Percentiles rank a stretch among this genome's conserved stretches.
phyloP scores from a whole-genome alignment of 1,140 invertebrate genomes.

The Drosophila ironensis region DNA sequence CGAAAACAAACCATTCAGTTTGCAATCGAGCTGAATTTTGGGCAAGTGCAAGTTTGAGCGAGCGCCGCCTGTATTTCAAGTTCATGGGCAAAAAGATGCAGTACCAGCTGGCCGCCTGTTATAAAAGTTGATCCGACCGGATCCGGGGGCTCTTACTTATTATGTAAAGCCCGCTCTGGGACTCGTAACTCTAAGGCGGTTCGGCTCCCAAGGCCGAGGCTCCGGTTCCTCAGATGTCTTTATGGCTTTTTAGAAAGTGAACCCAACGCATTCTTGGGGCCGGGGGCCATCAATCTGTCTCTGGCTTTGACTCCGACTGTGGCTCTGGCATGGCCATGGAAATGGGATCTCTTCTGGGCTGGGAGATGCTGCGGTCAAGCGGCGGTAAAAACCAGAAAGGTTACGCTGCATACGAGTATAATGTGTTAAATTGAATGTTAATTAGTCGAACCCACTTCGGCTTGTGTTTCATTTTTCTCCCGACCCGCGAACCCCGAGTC shows the following conservation, averaged over 20 bases:
- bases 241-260: constrained; percentile 68
- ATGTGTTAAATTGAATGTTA: constrained; percentile 51
- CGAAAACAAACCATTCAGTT: too few relatives aligned
- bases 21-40: too few relatives aligned
- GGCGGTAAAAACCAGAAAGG: constrained; percentile 3
- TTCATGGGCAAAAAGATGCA: constrained; percentile 47
- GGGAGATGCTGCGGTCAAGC: not conserved
- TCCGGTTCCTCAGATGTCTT: not conserved
- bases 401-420: constrained; percentile 1
- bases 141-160: constrained; percentile 33
- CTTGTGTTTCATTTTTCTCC: not conserved
- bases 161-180: constrained; percentile 56
- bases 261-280: constrained; percentile 1
- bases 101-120: constrained; percentile 9
- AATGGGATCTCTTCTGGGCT: not conserved
- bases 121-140: constrained; percentile 67
- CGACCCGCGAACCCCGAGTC: not conserved
- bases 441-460: constrained; percentile 21
- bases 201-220: constrained; percentile 58
- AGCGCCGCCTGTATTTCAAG: constrained; percentile 42
- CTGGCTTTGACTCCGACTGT: constrained; percentile 5
- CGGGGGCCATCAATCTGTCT: constrained; percentile 21
- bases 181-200: constrained; percentile 32
- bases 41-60: too few relatives aligned
- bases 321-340: not conserved